Conservation (phyloP, 2,113 vertebrate species). For the Hemichromis elongatus region DNA sequence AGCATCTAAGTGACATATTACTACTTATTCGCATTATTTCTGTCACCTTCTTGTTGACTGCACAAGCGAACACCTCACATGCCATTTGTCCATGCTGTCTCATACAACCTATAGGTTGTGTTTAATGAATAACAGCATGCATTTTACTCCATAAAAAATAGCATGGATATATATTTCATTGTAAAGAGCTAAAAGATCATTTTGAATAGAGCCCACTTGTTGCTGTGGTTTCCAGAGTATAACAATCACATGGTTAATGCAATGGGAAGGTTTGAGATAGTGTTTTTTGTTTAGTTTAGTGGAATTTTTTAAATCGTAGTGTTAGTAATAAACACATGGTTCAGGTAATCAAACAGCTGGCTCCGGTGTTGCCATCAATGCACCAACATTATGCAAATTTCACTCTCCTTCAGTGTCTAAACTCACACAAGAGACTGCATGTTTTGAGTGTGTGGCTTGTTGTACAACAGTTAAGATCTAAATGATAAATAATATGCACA, state of each 20-base stretch:
- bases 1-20: not conserved
- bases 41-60: not conserved
- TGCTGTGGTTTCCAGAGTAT: not conserved
- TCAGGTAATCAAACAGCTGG: too few species aligned
- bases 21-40: not conserved
- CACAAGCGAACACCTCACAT: not conserved
- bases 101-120: not conserved
- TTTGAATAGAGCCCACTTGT: not conserved
- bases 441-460: not conserved
- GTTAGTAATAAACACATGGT: not conserved
- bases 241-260: not conserved
- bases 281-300: not conserved
- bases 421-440: not conserved
- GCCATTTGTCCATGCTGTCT: not conserved
- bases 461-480: not conserved
- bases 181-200: not conserved
- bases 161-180: not conserved
- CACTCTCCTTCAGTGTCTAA: not conserved
- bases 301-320: too few species aligned
- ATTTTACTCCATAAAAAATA: not conserved
- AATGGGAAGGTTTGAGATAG: not conserved
- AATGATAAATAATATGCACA: not conserved
- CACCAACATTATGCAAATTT: too few species aligned
- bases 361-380: too few species aligned
- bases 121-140: not conserved